Base-by-base conservation (phyloP, 37 sponge, comb jelly and placozoan species). In the Axinella damicornis region DNA sequence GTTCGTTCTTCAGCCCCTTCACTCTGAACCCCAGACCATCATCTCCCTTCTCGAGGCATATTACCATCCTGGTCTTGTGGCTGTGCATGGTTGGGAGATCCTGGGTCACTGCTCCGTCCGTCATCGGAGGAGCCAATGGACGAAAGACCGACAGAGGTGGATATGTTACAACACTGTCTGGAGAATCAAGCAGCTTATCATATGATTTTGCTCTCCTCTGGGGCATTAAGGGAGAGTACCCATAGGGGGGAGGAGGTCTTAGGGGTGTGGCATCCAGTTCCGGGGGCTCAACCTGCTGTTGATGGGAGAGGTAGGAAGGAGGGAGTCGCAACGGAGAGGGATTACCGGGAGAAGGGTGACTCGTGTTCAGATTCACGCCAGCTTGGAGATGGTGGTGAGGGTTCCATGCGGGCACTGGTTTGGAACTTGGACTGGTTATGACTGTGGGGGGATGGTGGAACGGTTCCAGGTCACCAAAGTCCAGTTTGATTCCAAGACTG, bases 1-100 rank as follows among this genome's bases (percentile, higher is more conserved):
- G 54, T 17, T 84, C 73, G 22, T 39, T 81, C 69, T 55, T 91
- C 57, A 87, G 59, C 0, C 86, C 85, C 36, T 73, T 79, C 62
- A 95, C 79, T 53, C 81, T 73, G 73, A 95, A 93, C 0, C 96
- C 96, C n/a, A 95, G 77, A 19, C 96, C 94, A 2, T 80, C 83
- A 1, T 79, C 64, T 0, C 89, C 88, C 60, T 90, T 90, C 55
- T 73, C 46, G 31, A 90, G 65, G 4, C 57, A 18, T 0, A 85
- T 22, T 12, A 69, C n/a, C 4, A 86, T 22, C 22, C 18, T 38
- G 5, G n/a, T 32, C 35, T 40, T 67, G 2, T 77, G 52, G 19
- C 38, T 76, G 19, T 81, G 81, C 4, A 55, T 56, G 12, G 87
- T 71, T 5, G 61, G 54, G 20, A 53, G 32, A 65, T 85, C 69